Conservation (phyloP, 2,113 vertebrate genomes). For the Mastomys natalensis region DNA sequence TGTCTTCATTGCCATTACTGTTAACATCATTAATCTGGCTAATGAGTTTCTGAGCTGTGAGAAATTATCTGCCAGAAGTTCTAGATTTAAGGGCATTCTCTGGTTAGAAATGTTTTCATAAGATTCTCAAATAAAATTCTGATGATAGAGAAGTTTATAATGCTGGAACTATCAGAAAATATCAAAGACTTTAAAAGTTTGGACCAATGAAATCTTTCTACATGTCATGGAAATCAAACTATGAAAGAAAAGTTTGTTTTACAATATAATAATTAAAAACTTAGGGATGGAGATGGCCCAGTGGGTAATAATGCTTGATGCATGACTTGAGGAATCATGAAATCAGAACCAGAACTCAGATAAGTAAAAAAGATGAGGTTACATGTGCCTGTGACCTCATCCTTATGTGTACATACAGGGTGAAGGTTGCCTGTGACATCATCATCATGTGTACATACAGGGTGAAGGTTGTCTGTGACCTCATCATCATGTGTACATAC, state of each 20-base stretch:
- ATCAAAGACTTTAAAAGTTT: neutral
- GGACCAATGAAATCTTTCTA: neutral
- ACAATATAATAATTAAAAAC: neutral
- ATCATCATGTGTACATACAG: neutral
- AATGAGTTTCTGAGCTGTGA: constrained; percentile 13
- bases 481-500: too few relatives aligned
- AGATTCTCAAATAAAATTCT: constrained; percentile 13
- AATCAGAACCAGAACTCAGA: neutral
- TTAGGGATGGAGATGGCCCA: neutral
- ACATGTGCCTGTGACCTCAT: neutral
- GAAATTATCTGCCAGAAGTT: neutral
- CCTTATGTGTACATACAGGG: too few relatives aligned
- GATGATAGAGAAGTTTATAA: neutral
- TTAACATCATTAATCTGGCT: neutral
- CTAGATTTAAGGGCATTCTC: neutral
- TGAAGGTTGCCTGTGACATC: neutral
- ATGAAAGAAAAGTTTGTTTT: neutral
- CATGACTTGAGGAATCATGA: neutral
- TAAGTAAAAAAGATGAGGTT: neutral
- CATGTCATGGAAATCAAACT: constrained; percentile 27
- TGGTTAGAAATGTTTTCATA: neutral
- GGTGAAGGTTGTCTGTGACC: neutral
- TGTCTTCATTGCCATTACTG: neutral
- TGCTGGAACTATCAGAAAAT: constrained; percentile 8
- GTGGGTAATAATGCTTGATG: neutral